phyloP scores from a whole-genome alignment of 2,113 vertebrate genomes.

The Irena cyanogastra region DNA sequence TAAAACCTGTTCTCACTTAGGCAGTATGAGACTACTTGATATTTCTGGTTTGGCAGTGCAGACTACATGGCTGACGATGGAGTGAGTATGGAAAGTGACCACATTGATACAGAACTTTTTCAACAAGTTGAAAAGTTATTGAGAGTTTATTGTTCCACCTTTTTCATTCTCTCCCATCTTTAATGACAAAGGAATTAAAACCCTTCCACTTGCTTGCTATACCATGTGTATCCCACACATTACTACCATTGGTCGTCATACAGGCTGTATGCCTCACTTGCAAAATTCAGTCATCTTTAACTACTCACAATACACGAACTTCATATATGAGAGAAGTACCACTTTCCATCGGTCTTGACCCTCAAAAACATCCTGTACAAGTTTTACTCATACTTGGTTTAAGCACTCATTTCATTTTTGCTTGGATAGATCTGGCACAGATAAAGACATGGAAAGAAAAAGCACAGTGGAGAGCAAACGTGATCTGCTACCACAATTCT shows the following conservation, averaged over 20 bases:
- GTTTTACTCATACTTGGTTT: background rate
- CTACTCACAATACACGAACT: background rate
- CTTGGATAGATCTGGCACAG: background rate
- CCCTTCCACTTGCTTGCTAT: background rate
- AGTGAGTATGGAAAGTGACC: background rate
- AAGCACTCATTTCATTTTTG: background rate
- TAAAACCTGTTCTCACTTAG: background rate
- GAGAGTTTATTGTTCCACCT: background rate
- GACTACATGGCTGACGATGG: background rate
- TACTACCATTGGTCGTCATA: background rate
- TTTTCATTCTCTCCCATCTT: background rate
- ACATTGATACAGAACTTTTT: background rate
- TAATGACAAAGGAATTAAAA: background rate
- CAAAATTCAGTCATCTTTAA: background rate
- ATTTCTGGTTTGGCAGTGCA: background rate
- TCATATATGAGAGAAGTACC: background rate
- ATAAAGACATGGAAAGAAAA: background rate
- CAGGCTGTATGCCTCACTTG: background rate
- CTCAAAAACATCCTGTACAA: background rate
- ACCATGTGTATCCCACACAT: rapidly evolving
- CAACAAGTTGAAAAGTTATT: rapidly evolving
- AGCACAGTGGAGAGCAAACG: rapidly evolving
- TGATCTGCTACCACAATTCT: rapidly evolving
- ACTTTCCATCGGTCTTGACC: background rate
- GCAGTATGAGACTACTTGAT: background rate